A percentile compares a stretch with the other conserved stretches of the same genome.
phyloP scores from a whole-genome alignment of 2,888 invertebrate genomes.

The Vesta saturnalis region DNA sequence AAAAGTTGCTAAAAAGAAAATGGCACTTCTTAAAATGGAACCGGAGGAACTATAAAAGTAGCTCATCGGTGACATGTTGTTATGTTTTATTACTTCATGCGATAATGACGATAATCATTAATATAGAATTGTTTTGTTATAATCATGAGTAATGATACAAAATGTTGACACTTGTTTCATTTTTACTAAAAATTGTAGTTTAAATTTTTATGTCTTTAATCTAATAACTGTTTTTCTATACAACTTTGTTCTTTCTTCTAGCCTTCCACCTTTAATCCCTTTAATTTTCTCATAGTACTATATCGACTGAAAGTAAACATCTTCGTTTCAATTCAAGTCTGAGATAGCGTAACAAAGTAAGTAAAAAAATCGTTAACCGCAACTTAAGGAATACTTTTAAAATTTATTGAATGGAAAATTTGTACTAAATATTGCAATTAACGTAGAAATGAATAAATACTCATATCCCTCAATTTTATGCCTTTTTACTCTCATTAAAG shows the following conservation, averaged over 20 bases:
- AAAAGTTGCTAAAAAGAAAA: constrained; percentile 90
- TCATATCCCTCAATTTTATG: too few relatives aligned
- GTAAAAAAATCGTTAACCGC: too few relatives aligned
- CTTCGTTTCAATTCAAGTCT: too few relatives aligned
- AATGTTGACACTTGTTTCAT: constrained; percentile 33
- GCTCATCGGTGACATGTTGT: constrained; percentile 20
- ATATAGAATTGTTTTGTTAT: constrained; percentile 55
- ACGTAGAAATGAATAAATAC: too few relatives aligned
- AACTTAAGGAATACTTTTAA: too few relatives aligned
- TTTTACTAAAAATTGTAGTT: constrained; percentile 34
- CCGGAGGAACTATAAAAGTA: constrained; percentile 65
- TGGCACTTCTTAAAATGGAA: constrained; percentile 89
- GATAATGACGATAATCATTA: constrained; percentile 62
- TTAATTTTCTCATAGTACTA: neutral
- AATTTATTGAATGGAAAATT: too few relatives aligned
- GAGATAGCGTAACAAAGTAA: too few relatives aligned
- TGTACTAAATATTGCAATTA: too few relatives aligned
- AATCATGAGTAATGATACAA: constrained; percentile 25
- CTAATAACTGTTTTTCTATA: constrained; percentile 35
- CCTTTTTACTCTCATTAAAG: too few relatives aligned
- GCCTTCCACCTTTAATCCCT: neutral
- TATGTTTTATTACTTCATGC: constrained; percentile 43
- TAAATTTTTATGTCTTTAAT: constrained; percentile 37
- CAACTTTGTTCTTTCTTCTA: constrained; percentile 14
- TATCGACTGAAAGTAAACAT: too few relatives aligned